phyloP scores from a whole-genome alignment of 2,888 invertebrate species.

The Eilema depressum region DNA sequence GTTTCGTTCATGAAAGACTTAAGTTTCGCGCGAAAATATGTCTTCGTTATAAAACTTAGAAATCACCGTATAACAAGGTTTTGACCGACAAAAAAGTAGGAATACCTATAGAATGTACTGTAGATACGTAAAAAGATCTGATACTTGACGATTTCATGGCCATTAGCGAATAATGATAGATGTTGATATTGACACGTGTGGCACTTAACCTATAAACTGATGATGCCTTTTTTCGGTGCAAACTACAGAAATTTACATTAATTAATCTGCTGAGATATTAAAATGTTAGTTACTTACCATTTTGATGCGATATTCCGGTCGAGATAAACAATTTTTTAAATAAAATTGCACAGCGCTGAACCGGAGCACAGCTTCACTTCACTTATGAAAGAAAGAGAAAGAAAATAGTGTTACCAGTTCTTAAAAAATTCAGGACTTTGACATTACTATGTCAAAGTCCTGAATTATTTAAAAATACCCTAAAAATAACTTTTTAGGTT shows the following conservation, averaged over 20 bases:
- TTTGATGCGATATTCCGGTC: conserved; percentile 89
- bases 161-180: background rate
- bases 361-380: conserved; percentile 87
- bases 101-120: background rate
- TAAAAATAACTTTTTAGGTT: background rate
- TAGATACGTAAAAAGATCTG: background rate
- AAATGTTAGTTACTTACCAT: conserved; percentile 83
- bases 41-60: background rate
- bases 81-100: background rate
- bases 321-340: conserved; percentile 92
- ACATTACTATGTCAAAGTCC: no score
- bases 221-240: background rate
- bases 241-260: background rate
- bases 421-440: no score
- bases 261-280: background rate
- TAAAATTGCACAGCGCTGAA: conserved; percentile 96
- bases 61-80: background rate
- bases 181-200: background rate
- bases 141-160: background rate
- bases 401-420: conserved; percentile 21
- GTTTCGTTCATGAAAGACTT: background rate
- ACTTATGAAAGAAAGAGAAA: conserved; percentile 68
- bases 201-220: conserved; percentile 65
- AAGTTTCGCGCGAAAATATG: background rate
- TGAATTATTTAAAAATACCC: background rate